Evolutionary conservation across 2,113 vertebrate species (phyloP).

Genomic region (Acanthisitta chloris): DNA sequence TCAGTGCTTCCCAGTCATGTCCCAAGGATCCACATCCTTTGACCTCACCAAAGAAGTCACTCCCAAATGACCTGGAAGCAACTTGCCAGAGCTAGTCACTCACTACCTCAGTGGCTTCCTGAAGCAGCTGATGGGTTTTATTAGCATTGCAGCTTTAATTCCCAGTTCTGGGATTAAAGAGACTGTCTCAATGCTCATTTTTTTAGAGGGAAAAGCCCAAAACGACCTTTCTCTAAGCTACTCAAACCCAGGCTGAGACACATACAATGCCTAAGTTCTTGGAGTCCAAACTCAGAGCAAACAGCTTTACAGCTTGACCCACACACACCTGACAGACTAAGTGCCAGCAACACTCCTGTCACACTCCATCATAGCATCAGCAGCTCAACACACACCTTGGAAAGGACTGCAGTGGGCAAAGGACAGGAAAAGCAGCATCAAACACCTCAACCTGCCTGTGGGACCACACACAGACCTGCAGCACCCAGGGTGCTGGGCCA

Average conservation of each 20-base stretch:
- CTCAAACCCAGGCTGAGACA: background rate
- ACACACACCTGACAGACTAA: accelerated
- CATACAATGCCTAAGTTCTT: too few species aligned
- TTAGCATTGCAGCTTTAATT: background rate
- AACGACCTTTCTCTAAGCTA: background rate
- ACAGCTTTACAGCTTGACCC: background rate
- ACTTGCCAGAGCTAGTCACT: accelerated
- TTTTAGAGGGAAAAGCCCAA: background rate
- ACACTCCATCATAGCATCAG: accelerated
- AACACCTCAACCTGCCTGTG: background rate
- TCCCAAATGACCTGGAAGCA: background rate
- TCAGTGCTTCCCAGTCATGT: background rate
- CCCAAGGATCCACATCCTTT: accelerated
- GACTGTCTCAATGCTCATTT: accelerated
- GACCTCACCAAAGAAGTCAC: background rate
- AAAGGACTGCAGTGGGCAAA: background rate
- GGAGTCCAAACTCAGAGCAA: background rate
- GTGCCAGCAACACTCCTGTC: background rate
- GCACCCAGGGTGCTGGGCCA: background rate
- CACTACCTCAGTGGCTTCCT: background rate
- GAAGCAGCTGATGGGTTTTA: accelerated
- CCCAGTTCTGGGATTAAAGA: background rate
- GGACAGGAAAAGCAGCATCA: background rate
- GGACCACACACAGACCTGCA: background rate
- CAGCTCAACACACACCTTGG: background rate